Evolutionary conservation across 2,888 invertebrate species (phyloP).

Genomic region (Platycheirus rosarum): DNA sequence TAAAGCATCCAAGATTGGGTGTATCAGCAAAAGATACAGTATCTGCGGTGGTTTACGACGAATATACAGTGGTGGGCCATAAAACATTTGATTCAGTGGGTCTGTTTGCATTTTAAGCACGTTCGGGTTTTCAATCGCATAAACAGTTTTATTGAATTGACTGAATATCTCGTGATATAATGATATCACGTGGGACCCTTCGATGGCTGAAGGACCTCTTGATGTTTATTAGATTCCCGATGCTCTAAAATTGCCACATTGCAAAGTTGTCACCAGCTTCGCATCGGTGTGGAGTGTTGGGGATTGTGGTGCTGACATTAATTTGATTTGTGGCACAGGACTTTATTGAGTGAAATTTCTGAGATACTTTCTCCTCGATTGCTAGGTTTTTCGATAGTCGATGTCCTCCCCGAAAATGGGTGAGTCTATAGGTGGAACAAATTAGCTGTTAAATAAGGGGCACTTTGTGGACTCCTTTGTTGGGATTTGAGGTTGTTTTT

Average conservation of each 20-base stretch:
- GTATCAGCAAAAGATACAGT: background rate
- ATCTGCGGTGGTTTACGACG: conserved; percentile 19
- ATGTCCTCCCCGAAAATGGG: too few relatives aligned
- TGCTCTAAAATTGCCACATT: conserved; percentile 13
- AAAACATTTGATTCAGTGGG: conserved; percentile 29
- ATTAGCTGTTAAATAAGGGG: conserved; percentile 39
- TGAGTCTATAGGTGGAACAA: conserved; percentile 14
- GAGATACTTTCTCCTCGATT: too few relatives aligned
- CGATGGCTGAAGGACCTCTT: conserved; percentile 14
- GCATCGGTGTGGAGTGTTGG: background rate
- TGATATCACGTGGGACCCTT: conserved; percentile 29
- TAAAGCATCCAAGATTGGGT: background rate
- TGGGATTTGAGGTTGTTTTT: conserved; percentile 4
- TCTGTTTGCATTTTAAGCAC: conserved; percentile 59
- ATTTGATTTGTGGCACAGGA: conserved; percentile 48
- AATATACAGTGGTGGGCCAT: conserved; percentile 10
- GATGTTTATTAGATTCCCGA: conserved; percentile 38
- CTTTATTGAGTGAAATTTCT: conserved; percentile 23
- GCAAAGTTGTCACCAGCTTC: conserved; percentile 18
- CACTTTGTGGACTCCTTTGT: background rate
- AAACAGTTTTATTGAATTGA: conserved; percentile 53
- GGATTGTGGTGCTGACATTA: conserved; percentile 35
- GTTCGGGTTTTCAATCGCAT: conserved; percentile 61
- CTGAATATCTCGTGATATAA: conserved; percentile 23
- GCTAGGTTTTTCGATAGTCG: too few relatives aligned